phyloP scores from a whole-genome alignment of 35 echinoderm and acorn worm genomes.

The Anneissia japonica region DNA sequence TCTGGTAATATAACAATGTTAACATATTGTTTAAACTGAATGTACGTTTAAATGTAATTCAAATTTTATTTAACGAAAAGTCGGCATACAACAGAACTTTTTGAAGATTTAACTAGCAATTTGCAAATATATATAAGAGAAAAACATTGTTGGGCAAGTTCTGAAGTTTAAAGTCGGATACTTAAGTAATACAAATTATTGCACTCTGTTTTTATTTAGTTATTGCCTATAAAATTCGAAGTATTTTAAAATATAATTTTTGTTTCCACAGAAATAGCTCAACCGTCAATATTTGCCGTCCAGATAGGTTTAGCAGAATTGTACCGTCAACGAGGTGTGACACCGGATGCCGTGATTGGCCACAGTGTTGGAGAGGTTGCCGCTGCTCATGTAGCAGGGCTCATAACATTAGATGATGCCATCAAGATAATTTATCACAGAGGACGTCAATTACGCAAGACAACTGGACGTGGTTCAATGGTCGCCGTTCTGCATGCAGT shows the following conservation, averaged over 20 bases:
- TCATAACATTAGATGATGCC: conserved; percentile 73
- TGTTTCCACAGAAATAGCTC: conserved; percentile 71
- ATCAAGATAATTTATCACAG: conserved; percentile 82
- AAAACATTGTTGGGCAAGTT: no score
- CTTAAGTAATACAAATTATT: no score
- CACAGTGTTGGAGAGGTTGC: conserved; percentile 95
- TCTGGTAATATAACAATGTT: no score
- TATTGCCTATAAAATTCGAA: no score
- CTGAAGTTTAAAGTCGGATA: no score
- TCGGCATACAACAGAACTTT: no score
- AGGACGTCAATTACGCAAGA: conserved; percentile 78
- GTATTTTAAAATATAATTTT: background rate
- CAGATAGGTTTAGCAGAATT: conserved; percentile 89
- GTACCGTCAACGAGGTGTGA: conserved; percentile 67
- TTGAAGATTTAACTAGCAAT: no score
- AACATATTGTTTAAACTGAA: no score
- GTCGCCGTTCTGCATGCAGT: conserved; percentile 77
- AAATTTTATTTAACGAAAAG: no score
- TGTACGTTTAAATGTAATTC: no score
- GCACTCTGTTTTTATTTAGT: no score
- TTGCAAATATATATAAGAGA: no score
- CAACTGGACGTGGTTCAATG: conserved; percentile 80
- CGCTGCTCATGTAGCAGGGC: conserved; percentile 79
- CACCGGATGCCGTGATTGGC: conserved; percentile 83
- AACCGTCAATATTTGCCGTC: conserved; percentile 81